Percentiles rank a stretch among this genome's conserved stretches.
These are phyloP conservation scores for Thermophis baileyi DNA, from an alignment of 2,113 vertebrate species.

Conservation along the genomic window DNA sequence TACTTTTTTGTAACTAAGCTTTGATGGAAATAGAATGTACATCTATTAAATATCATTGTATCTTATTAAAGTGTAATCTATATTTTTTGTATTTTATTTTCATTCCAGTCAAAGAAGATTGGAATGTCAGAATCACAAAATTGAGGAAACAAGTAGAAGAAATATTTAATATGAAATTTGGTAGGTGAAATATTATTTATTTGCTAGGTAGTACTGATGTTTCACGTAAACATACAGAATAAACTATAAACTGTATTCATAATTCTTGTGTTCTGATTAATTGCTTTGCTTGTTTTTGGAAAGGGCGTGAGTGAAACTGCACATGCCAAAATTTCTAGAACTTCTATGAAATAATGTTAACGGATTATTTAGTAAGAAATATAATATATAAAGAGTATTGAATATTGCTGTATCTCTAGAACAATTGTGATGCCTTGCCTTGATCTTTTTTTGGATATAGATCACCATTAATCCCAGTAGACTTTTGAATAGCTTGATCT, in stretches of 20 bases:
- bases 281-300: neutral
- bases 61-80: neutral
- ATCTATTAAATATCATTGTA: neutral
- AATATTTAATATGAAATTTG: slow-evolving; percentile 77
- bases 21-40: neutral
- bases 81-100: slow-evolving; percentile 12
- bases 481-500: neutral
- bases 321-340: neutral
- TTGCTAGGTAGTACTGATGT: too few species aligned
- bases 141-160: slow-evolving; percentile 78
- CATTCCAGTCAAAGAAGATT: slow-evolving; percentile 73
- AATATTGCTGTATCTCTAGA: neutral
- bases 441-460: neutral
- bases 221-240: neutral
- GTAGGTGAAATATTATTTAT: slow-evolving; percentile 52
- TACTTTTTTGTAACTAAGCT: neutral
- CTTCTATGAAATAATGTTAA: neutral
- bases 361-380: neutral
- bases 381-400: neutral
- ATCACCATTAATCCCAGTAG: neutral
- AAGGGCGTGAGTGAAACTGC: neutral
- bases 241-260: neutral
- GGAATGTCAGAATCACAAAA: slow-evolving; percentile 78
- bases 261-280: neutral
- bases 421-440: neutral